Conservation (phyloP, 2,888 invertebrate species). For the Cheilosia urbana region DNA sequence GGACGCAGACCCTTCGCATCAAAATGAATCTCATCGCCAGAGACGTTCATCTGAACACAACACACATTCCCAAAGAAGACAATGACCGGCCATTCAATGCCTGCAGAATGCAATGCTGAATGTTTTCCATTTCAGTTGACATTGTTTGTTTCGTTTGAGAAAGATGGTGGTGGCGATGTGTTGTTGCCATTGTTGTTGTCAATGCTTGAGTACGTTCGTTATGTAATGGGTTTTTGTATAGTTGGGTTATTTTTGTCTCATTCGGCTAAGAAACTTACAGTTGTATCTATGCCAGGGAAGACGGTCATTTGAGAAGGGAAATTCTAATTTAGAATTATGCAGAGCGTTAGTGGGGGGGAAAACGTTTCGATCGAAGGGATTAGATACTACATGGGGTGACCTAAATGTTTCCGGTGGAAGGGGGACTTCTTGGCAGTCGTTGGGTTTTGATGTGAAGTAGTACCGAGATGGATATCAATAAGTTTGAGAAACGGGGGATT, state of each 20-base stretch:
- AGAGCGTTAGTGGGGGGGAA: slow-evolving; percentile 30
- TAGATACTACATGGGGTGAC: not conserved
- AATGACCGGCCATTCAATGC: slow-evolving; percentile 69
- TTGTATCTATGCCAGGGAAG: slow-evolving; percentile 29
- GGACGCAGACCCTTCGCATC: slow-evolving; percentile 28
- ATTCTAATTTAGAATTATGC: slow-evolving; percentile 45
- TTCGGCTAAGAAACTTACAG: slow-evolving; percentile 22
- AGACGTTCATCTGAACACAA: not conserved
- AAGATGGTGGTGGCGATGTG: slow-evolving; percentile 6
- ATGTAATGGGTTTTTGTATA: slow-evolving; percentile 27
- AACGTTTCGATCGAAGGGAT: not conserved
- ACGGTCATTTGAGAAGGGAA: slow-evolving; percentile 32
- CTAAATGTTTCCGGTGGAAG: slow-evolving; percentile 1
- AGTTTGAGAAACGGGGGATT: no score
- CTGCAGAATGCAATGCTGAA: slow-evolving; percentile 59
- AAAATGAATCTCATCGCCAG: slow-evolving; percentile 47
- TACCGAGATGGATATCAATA: no score
- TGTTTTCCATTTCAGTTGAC: slow-evolving; percentile 72
- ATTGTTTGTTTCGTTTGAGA: slow-evolving; percentile 37
- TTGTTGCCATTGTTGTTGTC: slow-evolving; percentile 15
- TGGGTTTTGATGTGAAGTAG: not conserved
- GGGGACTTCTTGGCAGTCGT: not conserved
- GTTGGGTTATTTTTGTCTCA: slow-evolving; percentile 50
- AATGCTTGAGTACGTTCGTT: slow-evolving; percentile 37
- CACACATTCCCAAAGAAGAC: slow-evolving; percentile 57